Percentiles rank a stretch among this genome's conserved stretches.
Conservation (phyloP, 2,797 vertebrate genomes). For the Phyllotis vaccarum region DNA sequence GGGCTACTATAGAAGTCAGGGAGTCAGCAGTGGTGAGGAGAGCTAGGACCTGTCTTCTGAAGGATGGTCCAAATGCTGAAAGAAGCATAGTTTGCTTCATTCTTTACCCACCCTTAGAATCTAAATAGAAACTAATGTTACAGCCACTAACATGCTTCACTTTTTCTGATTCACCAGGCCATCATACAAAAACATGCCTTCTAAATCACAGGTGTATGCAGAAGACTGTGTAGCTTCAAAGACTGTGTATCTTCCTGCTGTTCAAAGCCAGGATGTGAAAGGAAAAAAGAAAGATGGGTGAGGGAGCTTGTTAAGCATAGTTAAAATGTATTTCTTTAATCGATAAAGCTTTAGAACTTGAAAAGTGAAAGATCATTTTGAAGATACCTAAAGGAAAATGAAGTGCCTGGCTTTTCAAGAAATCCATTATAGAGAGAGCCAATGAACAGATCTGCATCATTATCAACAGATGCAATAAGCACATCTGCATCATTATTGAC, state of each 20-base stretch:
- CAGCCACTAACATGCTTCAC: background rate
- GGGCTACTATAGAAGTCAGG: background rate
- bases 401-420: background rate
- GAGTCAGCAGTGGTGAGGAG: background rate
- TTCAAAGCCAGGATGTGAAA: background rate
- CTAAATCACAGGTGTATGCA: background rate
- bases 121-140: slow-evolving; percentile 29
- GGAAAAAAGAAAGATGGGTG: background rate
- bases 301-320: background rate
- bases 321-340: background rate
- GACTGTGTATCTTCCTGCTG: background rate
- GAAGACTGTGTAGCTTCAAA: background rate
- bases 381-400: background rate
- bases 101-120: background rate
- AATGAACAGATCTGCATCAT: background rate
- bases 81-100: background rate
- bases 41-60: background rate
- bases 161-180: background rate
- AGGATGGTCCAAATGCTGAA: background rate
- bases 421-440: background rate
- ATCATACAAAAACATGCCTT: background rate
- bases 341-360: background rate
- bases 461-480: background rate
- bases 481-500: background rate
- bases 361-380: slow-evolving; percentile 17